Base-by-base conservation (phyloP, 2,888 invertebrate genomes). In the Drosophila atripex region DNA sequence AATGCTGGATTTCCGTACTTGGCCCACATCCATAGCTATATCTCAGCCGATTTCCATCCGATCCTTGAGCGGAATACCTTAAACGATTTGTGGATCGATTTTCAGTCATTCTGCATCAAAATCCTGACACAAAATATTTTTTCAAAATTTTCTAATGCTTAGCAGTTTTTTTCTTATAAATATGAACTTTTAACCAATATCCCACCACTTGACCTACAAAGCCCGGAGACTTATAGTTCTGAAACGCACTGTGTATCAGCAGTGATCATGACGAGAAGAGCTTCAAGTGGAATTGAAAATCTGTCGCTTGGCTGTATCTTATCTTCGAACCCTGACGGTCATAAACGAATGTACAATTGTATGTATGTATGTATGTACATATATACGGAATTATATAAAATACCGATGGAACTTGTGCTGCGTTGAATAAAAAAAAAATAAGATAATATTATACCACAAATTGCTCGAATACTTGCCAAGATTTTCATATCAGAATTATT, bases 241-340 rank as follows among this genome's bases (percentile, higher is more conserved):
- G 59, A 60, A 38, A 57, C 57, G 28, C 18, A 60, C 59, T 57
- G 59, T 57, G 30, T 23, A 14, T 32, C 12, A 16, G 14, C 11
- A 14, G n/a, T 16, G 54, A 38, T 64, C 43, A 28, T 45, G 64
- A 18, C 45, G 43, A 32, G 45, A 54, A 28, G 23, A 39, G 60
- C 21, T 30, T 46, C 38, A 60, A 59, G 60, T 38, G 46, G 21
- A 47, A 60, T 59, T 60, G 38, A 46, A 35, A 35, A 60, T 60
- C 59, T 59, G 60, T 59, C 59, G 46, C 28, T 23, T 46, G 60
- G 38, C n/a, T 59, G 60, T 61, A 61, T 60, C 60, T 61, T 61
- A 61, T 61, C 60, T 39, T 28, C 9, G 8, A 14, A 30, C 21
- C 46, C 45, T 51, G 70, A 21, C 61, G 72, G 68, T 63, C 73